Percentiles rank a stretch among this genome's conserved stretches.
These are phyloP conservation scores for Peribatodes rhomboidaria DNA, from an alignment of 2,888 invertebrate genomes.

Conservation along the genomic window DNA sequence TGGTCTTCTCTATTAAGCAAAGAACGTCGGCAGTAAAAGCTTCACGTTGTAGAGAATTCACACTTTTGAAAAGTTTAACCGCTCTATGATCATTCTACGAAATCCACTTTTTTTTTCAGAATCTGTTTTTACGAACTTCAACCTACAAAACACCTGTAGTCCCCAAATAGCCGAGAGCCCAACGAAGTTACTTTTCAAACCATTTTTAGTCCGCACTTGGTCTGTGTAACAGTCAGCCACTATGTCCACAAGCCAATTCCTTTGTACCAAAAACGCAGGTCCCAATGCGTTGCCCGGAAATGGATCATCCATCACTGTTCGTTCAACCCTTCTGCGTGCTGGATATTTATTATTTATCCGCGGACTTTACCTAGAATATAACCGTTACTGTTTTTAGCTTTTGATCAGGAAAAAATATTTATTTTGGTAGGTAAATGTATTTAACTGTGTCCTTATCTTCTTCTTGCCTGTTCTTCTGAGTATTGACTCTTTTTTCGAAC, in stretches of 20 bases:
- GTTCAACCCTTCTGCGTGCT: conserved; percentile 9
- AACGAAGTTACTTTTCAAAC: neutral
- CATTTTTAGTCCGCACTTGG: neutral
- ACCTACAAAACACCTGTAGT: neutral
- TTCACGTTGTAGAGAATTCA: too few relatives aligned
- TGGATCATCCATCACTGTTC: conserved; percentile 18
- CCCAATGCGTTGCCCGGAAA: conserved; percentile 11
- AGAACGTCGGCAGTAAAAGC: too few relatives aligned
- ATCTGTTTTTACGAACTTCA: neutral
- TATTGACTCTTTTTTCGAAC: too few relatives aligned
- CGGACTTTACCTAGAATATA: neutral
- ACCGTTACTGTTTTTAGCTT: conserved; percentile 7
- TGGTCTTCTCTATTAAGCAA: too few relatives aligned
- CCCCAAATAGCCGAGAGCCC: neutral
- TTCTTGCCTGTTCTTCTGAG: too few relatives aligned
- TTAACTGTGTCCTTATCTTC: too few relatives aligned
- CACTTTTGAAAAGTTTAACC: too few relatives aligned
- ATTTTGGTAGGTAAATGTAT: too few relatives aligned
- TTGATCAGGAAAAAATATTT: neutral
- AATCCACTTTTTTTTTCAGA: too few relatives aligned
- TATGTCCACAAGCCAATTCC: conserved; percentile 15
- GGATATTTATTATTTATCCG: conserved; percentile 24
- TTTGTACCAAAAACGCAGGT: conserved; percentile 13
- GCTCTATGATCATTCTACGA: too few relatives aligned
- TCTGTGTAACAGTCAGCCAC: neutral